Conservation (phyloP, 2,888 invertebrate genomes). For the Linnaemya tessellans region DNA sequence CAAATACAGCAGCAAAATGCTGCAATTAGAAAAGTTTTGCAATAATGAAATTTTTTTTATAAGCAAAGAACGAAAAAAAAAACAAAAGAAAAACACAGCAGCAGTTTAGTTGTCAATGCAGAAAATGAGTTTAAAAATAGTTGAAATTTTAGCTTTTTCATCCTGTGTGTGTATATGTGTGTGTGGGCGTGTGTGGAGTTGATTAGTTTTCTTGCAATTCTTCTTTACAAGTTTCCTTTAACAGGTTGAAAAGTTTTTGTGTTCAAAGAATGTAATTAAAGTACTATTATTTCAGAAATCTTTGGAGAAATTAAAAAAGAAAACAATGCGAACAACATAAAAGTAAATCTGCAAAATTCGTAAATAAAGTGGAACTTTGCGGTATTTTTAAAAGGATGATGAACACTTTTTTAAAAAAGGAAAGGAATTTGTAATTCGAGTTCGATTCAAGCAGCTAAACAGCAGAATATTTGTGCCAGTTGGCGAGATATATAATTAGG, state of each 20-base stretch:
- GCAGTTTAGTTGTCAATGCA: not conserved
- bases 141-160: not conserved
- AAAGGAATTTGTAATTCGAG: too few species aligned
- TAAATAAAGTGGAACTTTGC: too few species aligned
- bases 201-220: not conserved
- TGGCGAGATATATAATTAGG: too few species aligned
- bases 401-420: too few species aligned
- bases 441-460: too few species aligned
- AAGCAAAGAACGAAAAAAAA: not conserved
- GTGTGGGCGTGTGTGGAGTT: not conserved
- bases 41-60: constrained; percentile 16
- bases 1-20: not conserved
- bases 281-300: too few species aligned
- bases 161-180: not conserved
- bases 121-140: not conserved
- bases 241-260: not conserved
- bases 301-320: too few species aligned
- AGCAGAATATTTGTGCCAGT: too few species aligned
- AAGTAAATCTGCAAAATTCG: too few species aligned
- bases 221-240: not conserved
- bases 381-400: too few species aligned
- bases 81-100: not conserved
- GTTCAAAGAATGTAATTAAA: too few species aligned
- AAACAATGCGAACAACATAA: too few species aligned
- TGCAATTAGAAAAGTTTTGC: constrained; percentile 29